A percentile compares a stretch with the other conserved stretches of the same genome.
Evolutionary conservation across 2,113 vertebrate genomes (phyloP).

Genomic region (Rhadina sibilatrix): DNA sequence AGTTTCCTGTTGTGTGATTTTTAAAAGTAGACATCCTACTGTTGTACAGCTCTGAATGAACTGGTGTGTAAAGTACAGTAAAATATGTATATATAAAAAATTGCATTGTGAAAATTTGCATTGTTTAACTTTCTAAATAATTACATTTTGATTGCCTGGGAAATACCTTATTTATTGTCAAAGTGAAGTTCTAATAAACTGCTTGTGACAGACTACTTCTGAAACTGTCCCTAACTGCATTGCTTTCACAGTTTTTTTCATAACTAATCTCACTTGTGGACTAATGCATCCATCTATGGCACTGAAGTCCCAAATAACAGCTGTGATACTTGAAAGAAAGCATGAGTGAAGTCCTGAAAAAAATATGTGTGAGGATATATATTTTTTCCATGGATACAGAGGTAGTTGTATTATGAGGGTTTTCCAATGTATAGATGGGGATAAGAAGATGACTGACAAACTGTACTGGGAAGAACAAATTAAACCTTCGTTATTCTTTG

Average conservation of each 20-base stretch:
- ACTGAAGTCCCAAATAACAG: not conserved
- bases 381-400: not conserved
- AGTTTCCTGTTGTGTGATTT: not conserved
- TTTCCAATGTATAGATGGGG: not conserved
- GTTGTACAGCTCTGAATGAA: slow-evolving; percentile 24
- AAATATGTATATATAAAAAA: slow-evolving; percentile 66
- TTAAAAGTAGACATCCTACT: not conserved
- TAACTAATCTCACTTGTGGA: not conserved
- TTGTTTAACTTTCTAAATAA: slow-evolving; percentile 70
- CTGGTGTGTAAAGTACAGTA: slow-evolving; percentile 44
- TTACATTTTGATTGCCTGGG: slow-evolving; percentile 44
- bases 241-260: not conserved
- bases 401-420: not conserved
- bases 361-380: not conserved
- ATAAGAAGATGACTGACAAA: not conserved
- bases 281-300: not conserved
- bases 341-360: not conserved
- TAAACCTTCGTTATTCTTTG: not conserved
- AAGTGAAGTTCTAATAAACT: slow-evolving; percentile 64
- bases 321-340: not conserved
- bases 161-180: slow-evolving; percentile 64
- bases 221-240: not conserved
- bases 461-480: not conserved
- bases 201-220: slow-evolving; percentile 27
- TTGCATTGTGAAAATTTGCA: slow-evolving; percentile 25